A percentile compares a stretch with the other conserved stretches of the same genome.
Evolutionary conservation across 2,888 invertebrate genomes (phyloP).

Genomic region (Melikaiella ostensackeni): DNA sequence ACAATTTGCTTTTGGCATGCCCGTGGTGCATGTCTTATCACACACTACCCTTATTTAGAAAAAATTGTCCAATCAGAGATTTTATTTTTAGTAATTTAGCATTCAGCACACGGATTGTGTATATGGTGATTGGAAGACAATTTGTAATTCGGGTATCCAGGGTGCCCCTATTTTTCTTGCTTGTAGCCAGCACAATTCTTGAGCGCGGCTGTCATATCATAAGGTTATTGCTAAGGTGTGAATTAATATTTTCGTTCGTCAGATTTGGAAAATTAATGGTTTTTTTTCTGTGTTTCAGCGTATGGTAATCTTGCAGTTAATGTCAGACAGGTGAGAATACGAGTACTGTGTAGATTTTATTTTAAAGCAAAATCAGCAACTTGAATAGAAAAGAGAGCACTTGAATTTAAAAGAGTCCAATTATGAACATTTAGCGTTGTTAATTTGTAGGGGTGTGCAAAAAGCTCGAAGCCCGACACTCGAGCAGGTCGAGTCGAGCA

Average conservation of each 20-base stretch:
- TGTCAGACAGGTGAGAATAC: constrained; percentile 69
- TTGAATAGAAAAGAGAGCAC: background rate
- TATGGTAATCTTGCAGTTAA: constrained; percentile 74
- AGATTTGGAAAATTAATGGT: constrained; percentile 13
- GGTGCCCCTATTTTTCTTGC: background rate
- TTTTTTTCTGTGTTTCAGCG: constrained; percentile 70
- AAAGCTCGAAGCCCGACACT: too few species aligned
- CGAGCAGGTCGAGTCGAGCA: too few species aligned
- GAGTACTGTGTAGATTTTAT: constrained; percentile 15
- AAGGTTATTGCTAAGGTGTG: background rate
- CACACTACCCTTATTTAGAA: background rate
- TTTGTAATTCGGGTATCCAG: background rate
- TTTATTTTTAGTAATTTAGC: background rate
- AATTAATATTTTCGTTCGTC: background rate
- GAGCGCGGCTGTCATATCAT: background rate
- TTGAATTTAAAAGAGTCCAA: too few species aligned
- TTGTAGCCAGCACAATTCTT: background rate
- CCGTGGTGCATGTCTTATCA: background rate
- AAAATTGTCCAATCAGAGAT: background rate
- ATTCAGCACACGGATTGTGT: background rate
- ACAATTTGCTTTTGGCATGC: background rate
- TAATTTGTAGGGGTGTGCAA: too few species aligned
- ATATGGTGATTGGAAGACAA: background rate
- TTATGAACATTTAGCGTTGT: too few species aligned
- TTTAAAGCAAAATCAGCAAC: background rate